phyloP scores from a whole-genome alignment of 2,888 invertebrate species.

The Amiota minor region DNA sequence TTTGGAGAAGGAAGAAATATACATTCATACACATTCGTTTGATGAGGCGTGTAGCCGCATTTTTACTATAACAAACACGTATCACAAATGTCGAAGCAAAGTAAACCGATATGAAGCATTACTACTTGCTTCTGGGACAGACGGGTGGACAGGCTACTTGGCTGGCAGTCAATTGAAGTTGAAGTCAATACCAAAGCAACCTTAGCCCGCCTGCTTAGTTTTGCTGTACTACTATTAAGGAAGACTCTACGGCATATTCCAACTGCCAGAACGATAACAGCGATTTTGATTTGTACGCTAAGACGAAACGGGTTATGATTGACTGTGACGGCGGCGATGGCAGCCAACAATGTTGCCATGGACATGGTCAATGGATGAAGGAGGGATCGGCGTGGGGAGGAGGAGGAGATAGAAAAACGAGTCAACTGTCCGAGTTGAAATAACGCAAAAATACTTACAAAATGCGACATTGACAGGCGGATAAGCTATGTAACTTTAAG shows the following conservation, averaged over 20 bases:
- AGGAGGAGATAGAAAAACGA: too few species aligned
- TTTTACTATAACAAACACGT: constrained; percentile 64
- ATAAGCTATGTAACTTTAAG: constrained; percentile 40
- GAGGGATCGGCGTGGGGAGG: neutral
- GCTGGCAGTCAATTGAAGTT: constrained; percentile 23
- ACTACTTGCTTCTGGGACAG: neutral
- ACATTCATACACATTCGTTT: constrained; percentile 12
- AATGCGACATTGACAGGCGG: constrained; percentile 46
- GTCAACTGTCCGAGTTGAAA: neutral
- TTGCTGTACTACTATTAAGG: neutral
- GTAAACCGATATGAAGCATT: neutral
- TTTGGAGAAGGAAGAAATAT: too few species aligned
- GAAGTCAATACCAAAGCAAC: constrained; percentile 2
- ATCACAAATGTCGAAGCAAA: constrained; percentile 37
- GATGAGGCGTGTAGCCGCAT: constrained; percentile 60
- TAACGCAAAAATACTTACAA: constrained; percentile 24
- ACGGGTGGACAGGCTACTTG: neutral
- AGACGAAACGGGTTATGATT: constrained; percentile 63
- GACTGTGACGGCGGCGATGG: constrained; percentile 52
- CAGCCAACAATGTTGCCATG: too few species aligned
- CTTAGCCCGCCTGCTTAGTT: constrained; percentile 8
- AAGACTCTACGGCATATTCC: neutral
- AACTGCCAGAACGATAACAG: constrained; percentile 55
- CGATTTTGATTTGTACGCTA: constrained; percentile 61
- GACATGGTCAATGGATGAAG: neutral